Base-by-base conservation (phyloP, 2,797 vertebrate genomes). In the Hemibagrus guttatus region DNA sequence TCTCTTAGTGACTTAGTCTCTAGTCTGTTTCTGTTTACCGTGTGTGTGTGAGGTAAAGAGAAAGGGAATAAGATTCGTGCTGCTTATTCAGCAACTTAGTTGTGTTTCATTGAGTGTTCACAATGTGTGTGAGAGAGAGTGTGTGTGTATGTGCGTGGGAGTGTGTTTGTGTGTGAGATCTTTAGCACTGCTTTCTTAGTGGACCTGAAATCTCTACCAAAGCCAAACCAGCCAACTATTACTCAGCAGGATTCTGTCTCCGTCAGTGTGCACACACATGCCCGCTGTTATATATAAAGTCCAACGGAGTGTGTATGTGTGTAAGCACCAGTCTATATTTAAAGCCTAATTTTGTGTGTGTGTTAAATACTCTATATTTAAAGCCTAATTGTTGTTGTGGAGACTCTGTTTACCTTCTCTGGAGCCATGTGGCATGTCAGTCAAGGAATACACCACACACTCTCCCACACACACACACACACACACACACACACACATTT, bases 381-480 rank as follows among this genome's bases (percentile, higher is more conserved):
- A 92, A 92, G 85, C 87, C 89, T 91, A 91, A 90, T 90, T 90
- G 89, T 91, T 91, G 91, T 91, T 91, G 88, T 90, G 91, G 90
- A 91, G 91, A 90, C 85, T 86, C 87, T 90, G 89, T 92, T 92
- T 91, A 92, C 90, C 87, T 88, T 87, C 89, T 86, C 88, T 91
- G 91, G 90, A 91, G 90, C 91, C 89, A 79, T 87, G 89, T 64
- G 89, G 87, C 85, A 88, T 89, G 87, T 89, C 85, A 83, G 76
- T 87, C 86, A 90, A 83, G 78, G 87, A 88, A 88, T 85, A 80
- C 84, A 86, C 84, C 84, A 72, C 39, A 66, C 59, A 80, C 52
- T 69, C 74, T 39, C 78, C 85, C 64, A 82, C 72, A 84, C 76
- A 87, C 86, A 86, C 59, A 28, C 81, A 86, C n/a, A 87, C 64